Evolutionary conservation across 2,888 invertebrate species (phyloP), one percentile per base, ranked within the genome.

Genomic region (Hydriomena furcata): DNA sequence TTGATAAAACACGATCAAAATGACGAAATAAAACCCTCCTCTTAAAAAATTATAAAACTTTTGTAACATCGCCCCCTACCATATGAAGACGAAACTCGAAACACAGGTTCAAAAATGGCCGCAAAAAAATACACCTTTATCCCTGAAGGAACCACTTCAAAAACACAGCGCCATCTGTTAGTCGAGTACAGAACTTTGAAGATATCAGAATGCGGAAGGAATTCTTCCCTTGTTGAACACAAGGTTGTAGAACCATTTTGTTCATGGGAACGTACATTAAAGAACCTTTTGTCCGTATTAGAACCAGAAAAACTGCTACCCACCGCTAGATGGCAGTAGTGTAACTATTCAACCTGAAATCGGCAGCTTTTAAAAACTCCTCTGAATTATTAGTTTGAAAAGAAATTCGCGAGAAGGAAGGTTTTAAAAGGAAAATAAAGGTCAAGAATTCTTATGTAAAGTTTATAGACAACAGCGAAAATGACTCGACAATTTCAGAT

Each of bases 291-390:
- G n/a, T n/a, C n/a, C n/a, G n/a, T n/a, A n/a, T n/a, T n/a, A n/a
- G n/a, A n/a, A n/a, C n/a, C 20, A 13, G 11, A 23, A 7, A 6
- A n/a, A 17, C 11, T 6, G 30, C 72, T 67, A 73, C 64, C 60
- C 60, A 31, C 8, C 60, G 41, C 52, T 63, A 81, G 70, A 64
- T 71, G 50, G 46, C 46, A 20, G 36, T 10, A 17, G 1, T 10
- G 1, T 8, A 17, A 17, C 10, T 5, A 30, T 2, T 28, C 17
- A 13, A 32, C 17, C n/a, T n/a, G n/a, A n/a, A n/a, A n/a, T n/a
- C n/a, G n/a, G n/a, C n/a, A n/a, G n/a, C n/a, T n/a, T n/a, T n/a
- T n/a, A n/a, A n/a, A n/a, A n/a, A n/a, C n/a, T n/a, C n/a, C n/a
- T n/a, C n/a, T n/a, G n/a, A n/a, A n/a, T n/a, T n/a, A n/a, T n/a